Conservation (phyloP, 2,888 invertebrate genomes). For the Drosophila heteroneura region DNA sequence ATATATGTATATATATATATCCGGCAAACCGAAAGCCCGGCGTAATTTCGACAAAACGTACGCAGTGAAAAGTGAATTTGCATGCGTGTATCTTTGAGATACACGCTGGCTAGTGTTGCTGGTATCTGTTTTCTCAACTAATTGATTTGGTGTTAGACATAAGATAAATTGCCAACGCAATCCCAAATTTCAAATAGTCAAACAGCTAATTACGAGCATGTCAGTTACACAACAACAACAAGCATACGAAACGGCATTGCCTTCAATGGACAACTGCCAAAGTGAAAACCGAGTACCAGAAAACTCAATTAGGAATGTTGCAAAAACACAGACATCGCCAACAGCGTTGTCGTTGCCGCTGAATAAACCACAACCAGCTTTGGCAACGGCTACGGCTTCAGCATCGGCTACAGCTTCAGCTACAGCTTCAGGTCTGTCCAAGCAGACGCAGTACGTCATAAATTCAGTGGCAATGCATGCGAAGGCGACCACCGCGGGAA, state of each 20-base stretch:
- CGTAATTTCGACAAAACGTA: conserved; percentile 13
- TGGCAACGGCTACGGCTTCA: not conserved
- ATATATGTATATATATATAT: not conserved
- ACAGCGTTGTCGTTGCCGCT: conserved; percentile 12
- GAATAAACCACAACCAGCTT: conserved; percentile 27
- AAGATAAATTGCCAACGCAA: conserved; percentile 41
- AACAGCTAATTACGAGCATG: conserved; percentile 66
- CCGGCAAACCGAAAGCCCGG: not conserved
- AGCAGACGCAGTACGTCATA: conserved; percentile 75
- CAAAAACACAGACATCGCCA: conserved; percentile 55
- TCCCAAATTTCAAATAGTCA: conserved; percentile 31
- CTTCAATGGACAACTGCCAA: conserved; percentile 66
- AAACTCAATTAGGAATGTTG: conserved; percentile 77
- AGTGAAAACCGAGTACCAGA: conserved; percentile 76
- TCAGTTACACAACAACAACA: conserved; percentile 45
- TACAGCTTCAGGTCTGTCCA: conserved; percentile 36
- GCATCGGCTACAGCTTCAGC: conserved; percentile 10
- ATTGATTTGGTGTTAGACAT: conserved; percentile 47
- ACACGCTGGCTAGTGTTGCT: conserved; percentile 1
- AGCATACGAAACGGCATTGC: conserved; percentile 30
- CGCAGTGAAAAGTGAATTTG: conserved; percentile 25
- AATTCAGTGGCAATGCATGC: conserved; percentile 74
- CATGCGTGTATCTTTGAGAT: conserved; percentile 34
- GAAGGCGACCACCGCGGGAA: conserved; percentile 70
- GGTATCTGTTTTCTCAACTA: conserved; percentile 19